phyloP scores from a whole-genome alignment of 1,140 invertebrate species.

The Musca domestica region DNA sequence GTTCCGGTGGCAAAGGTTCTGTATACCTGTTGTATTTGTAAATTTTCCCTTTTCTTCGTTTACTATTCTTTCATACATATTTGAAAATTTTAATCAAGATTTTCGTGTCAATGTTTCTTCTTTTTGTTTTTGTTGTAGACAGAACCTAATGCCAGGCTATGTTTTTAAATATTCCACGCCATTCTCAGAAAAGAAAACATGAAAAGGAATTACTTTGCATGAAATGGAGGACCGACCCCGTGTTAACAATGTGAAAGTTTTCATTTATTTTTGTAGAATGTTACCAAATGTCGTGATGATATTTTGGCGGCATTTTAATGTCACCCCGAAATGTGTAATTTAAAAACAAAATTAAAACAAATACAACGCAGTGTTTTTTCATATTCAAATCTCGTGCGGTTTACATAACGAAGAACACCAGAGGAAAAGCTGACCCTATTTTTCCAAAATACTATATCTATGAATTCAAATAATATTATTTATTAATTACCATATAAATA shows the following conservation, averaged over 20 bases:
- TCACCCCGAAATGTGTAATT: conserved; percentile 44
- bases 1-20: background rate
- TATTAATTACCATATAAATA: no score
- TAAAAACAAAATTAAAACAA: conserved; percentile 39
- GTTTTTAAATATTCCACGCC: no score
- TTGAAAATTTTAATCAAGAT: conserved; percentile 52
- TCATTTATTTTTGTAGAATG: conserved; percentile 29
- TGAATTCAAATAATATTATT: no score
- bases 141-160: conserved; percentile 14
- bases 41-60: background rate
- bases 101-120: conserved; percentile 25
- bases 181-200: no score
- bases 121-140: conserved; percentile 23
- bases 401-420: no score
- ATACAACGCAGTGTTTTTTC: background rate
- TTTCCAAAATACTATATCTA: no score
- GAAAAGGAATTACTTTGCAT: no score
- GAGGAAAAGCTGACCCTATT: no score
- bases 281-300: conserved; percentile 49
- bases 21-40: conserved; percentile 9
- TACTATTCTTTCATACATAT: conserved; percentile 47
- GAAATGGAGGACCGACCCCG: no score
- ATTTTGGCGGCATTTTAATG: conserved; percentile 49
- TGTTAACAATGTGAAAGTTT: background rate
- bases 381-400: no score